phyloP scores from a whole-genome alignment of 2,113 vertebrate species.

The Tetrax tetrax region DNA sequence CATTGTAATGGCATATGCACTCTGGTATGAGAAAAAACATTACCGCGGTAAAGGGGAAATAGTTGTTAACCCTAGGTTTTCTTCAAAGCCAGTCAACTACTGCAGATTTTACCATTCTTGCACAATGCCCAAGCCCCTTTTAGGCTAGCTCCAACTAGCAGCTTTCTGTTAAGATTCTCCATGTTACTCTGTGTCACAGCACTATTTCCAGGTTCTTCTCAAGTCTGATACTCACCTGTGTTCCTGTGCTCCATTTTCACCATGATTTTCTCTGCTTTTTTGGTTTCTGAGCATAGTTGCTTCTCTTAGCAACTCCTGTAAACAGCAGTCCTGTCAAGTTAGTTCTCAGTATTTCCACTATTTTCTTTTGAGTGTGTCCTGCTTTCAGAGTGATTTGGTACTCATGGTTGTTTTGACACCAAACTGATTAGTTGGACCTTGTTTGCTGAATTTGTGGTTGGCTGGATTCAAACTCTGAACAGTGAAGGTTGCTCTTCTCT shows the following conservation, averaged over 20 bases:
- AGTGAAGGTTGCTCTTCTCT: background rate
- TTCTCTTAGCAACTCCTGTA: background rate
- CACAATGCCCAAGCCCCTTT: background rate
- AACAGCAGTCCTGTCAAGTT: background rate
- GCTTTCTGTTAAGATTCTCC: background rate
- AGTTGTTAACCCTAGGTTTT: background rate
- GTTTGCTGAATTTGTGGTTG: background rate
- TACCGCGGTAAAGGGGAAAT: background rate
- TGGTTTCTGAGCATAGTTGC: background rate
- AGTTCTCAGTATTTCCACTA: background rate
- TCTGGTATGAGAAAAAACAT: background rate
- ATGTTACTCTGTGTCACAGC: accelerated
- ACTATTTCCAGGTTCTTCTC: background rate
- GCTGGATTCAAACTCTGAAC: background rate
- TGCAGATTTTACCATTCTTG: background rate
- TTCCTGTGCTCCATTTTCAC: background rate
- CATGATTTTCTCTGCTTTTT: background rate
- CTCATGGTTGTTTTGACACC: background rate
- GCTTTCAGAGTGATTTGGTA: background rate
- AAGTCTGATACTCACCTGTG: background rate
- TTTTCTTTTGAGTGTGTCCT: background rate
- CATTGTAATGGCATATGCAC: background rate
- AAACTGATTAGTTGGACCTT: background rate
- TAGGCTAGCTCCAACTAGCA: background rate
- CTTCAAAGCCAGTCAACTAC: background rate